These are phyloP conservation scores for Mus spretus DNA, from an alignment of 2,797 vertebrate genomes.

Conservation along the genomic window DNA sequence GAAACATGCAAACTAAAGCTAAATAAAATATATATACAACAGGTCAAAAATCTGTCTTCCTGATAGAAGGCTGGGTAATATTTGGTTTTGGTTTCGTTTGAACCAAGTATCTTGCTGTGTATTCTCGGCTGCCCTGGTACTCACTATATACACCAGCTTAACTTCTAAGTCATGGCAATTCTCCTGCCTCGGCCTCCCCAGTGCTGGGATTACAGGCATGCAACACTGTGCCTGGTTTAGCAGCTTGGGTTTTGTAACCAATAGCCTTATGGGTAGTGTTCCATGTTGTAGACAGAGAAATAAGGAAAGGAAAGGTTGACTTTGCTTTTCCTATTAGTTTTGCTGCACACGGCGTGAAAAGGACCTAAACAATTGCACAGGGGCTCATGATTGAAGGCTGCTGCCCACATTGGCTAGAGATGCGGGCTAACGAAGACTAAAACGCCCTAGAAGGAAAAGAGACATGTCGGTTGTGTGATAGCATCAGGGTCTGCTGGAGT, in stretches of 20 bases:
- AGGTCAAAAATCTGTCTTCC: conserved; percentile 56
- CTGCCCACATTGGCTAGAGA: background rate
- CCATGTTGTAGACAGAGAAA: conserved; percentile 3
- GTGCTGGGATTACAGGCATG: background rate
- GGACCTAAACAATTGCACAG: conserved; percentile 50
- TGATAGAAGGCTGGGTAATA: background rate
- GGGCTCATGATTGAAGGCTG: conserved; percentile 21
- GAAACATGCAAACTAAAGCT: background rate
- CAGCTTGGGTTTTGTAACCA: background rate
- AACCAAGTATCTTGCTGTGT: background rate
- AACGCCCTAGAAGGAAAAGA: conserved; percentile 69
- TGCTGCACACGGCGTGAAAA: conserved; percentile 37
- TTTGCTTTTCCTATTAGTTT: conserved; percentile 61
- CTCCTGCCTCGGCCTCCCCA: background rate
- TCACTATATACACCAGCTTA: background rate
- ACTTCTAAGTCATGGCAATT: background rate
- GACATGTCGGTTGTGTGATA: conserved; percentile 68
- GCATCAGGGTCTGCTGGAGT: conserved; percentile 82
- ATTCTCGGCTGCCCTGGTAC: background rate
- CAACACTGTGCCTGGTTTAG: background rate
- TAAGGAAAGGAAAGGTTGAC: background rate
- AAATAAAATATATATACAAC: background rate
- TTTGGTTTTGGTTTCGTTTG: background rate
- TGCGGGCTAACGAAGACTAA: conserved; percentile 54
- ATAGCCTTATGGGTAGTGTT: conserved; percentile 24